Percentiles rank a stretch among this genome's conserved stretches.
These are phyloP conservation scores for Chironex yamaguchii DNA, from an alignment of 30 jellyfish, hydroid and myxozoan genomes.

Conservation along the genomic window DNA sequence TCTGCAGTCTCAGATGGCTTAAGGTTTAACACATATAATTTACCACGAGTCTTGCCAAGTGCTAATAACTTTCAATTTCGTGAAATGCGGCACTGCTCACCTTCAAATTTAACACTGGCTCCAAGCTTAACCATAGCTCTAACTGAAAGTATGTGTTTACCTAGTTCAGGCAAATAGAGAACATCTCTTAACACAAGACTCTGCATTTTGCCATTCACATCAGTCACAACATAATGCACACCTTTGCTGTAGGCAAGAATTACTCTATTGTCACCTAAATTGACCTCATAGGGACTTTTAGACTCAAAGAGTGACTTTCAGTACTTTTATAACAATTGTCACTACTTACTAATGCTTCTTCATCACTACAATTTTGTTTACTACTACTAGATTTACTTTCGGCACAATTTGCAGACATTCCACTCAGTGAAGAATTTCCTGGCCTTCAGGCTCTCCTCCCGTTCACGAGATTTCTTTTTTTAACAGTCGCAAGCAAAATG, in stretches of 20 bases:
- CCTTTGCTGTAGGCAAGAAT: neutral
- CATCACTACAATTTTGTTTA: too few relatives aligned
- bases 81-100: conserved; percentile 53
- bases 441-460: neutral
- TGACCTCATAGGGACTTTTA: neutral
- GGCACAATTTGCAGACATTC: conserved; percentile 41
- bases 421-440: neutral
- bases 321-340: too few relatives aligned
- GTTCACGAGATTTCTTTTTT: neutral
- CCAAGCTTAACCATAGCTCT: conserved; percentile 32
- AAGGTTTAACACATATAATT: too few relatives aligned
- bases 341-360: conserved; percentile 52
- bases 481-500: conserved; percentile 51
- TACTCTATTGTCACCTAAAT: neutral
- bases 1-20: too few relatives aligned
- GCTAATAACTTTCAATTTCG: too few relatives aligned
- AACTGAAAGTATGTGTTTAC: neutral
- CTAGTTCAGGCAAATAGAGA: neutral
- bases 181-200: neutral
- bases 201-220: neutral
- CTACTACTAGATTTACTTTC: too few relatives aligned
- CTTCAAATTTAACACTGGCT: conserved; percentile 50
- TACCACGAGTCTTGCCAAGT: too few relatives aligned
- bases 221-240: neutral
- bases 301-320: too few relatives aligned